Evolutionary conservation across 2,888 invertebrate genomes (phyloP).

Genomic region (Nezara viridula): DNA sequence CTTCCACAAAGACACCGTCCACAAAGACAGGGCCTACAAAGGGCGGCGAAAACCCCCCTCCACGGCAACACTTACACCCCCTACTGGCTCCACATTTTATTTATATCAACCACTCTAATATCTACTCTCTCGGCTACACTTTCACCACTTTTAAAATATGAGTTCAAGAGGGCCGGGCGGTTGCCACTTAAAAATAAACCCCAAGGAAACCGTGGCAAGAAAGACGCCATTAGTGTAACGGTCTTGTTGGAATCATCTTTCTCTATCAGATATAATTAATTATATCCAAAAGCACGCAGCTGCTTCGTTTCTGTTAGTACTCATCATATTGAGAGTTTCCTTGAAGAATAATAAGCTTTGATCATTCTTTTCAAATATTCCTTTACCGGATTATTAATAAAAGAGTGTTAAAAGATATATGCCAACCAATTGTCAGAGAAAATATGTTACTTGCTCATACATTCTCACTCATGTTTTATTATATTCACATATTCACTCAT

Average conservation of each 20-base stretch:
- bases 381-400: too few species aligned
- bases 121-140: constrained; percentile 17
- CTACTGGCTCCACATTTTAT: constrained; percentile 47
- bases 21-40: constrained; percentile 56
- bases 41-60: constrained; percentile 51
- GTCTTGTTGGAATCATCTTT: not conserved
- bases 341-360: not conserved
- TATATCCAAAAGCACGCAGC: not conserved
- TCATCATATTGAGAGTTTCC: not conserved
- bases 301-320: too few species aligned
- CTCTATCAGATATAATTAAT: not conserved
- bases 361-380: too few species aligned
- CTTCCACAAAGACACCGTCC: constrained; percentile 53
- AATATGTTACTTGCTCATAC: too few species aligned
- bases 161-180: not conserved
- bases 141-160: constrained; percentile 32
- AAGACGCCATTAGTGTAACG: not conserved
- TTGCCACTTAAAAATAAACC: not conserved
- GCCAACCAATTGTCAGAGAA: too few species aligned
- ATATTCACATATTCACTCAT: too few species aligned
- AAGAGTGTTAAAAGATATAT: too few species aligned
- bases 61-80: constrained; percentile 34
- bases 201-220: not conserved
- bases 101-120: constrained; percentile 54
- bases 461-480: too few species aligned